Evolutionary conservation across 2,888 invertebrate genomes (phyloP).

Genomic region (Idaea biselata): DNA sequence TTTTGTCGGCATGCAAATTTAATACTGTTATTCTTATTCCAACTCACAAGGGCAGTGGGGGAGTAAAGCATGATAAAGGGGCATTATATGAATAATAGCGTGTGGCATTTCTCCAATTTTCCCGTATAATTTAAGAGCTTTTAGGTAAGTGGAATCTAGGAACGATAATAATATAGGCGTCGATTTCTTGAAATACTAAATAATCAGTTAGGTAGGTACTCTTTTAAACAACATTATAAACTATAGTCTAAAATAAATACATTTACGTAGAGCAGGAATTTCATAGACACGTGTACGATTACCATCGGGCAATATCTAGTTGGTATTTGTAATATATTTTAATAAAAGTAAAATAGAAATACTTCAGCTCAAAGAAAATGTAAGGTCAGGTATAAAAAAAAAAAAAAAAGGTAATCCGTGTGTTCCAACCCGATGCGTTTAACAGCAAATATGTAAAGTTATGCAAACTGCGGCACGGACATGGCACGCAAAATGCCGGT

Average conservation of each 20-base stretch:
- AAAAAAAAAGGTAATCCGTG: constrained; percentile 14
- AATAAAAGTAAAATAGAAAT: neutral
- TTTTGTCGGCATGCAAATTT: constrained; percentile 73
- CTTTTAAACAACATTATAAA: neutral
- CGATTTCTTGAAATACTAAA: neutral
- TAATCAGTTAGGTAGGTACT: no score
- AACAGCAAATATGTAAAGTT: constrained; percentile 66
- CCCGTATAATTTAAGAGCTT: constrained; percentile 16
- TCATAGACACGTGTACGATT: neutral
- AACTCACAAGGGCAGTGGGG: constrained; percentile 75
- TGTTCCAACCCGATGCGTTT: constrained; percentile 41
- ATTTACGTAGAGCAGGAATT: neutral
- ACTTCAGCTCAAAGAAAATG: neutral
- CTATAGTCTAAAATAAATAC: neutral
- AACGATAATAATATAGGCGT: neutral
- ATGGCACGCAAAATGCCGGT: constrained; percentile 56
- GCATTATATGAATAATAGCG: constrained; percentile 35
- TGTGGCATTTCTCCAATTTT: constrained; percentile 27
- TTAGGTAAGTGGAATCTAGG: constrained; percentile 3
- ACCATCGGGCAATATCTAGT: neutral
- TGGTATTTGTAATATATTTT: neutral
- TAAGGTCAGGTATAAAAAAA: constrained; percentile 2
- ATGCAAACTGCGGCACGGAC: constrained; percentile 61
- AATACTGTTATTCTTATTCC: constrained; percentile 72
- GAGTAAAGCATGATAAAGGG: constrained; percentile 59